These are phyloP conservation scores for Microplitis demolitor DNA, from an alignment of 1,140 invertebrate genomes.

Conservation along the genomic window DNA sequence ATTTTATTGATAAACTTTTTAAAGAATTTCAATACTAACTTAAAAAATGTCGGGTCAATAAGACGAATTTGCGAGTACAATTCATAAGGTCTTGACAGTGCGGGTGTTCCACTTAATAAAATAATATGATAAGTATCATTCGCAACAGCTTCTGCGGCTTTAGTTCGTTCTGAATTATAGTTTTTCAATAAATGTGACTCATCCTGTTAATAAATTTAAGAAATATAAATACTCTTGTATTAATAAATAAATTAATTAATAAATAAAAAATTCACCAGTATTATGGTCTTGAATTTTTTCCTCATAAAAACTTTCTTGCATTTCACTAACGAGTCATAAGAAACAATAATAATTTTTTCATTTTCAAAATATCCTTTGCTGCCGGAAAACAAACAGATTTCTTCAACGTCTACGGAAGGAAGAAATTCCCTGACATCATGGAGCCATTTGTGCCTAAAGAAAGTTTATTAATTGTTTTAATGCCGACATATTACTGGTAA, in stretches of 20 bases:
- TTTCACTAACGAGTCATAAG: conserved; percentile 77
- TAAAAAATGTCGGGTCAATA: conserved; percentile 66
- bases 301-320: conserved; percentile 66
- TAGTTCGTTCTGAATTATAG: conserved; percentile 77
- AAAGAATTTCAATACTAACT: conserved; percentile 32
- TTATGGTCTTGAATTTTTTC: conserved; percentile 76
- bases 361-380: conserved; percentile 68
- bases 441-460: conserved; percentile 76
- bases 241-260: too few species aligned
- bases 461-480: conserved; percentile 10
- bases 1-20: too few species aligned
- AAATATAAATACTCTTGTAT: too few species aligned
- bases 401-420: conserved; percentile 69
- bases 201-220: conserved; percentile 61
- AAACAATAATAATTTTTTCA: conserved; percentile 76
- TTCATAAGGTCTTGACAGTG: conserved; percentile 88
- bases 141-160: conserved; percentile 70
- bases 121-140: conserved; percentile 72
- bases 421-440: conserved; percentile 74
- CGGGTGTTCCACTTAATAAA: conserved; percentile 92
- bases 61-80: conserved; percentile 83
- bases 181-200: conserved; percentile 87
- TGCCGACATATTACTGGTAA: too few species aligned
- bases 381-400: conserved; percentile 67
- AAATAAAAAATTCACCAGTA: conserved; percentile 63